Percentiles rank a stretch among this genome's conserved stretches.
Conservation (phyloP, 2,113 vertebrate species). For the Percopsis transmontana region DNA sequence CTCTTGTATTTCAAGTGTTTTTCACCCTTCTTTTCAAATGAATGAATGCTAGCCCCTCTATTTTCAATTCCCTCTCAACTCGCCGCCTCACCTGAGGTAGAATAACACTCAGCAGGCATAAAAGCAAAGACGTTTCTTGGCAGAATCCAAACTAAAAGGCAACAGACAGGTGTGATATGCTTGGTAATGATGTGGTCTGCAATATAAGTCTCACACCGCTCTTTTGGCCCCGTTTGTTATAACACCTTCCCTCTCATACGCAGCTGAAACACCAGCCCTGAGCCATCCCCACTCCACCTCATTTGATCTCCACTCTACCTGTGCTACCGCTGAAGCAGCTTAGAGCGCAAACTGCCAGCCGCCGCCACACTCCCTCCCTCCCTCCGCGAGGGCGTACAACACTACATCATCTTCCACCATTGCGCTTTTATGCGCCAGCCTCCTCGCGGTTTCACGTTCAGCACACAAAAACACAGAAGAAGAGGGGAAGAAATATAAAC, state of each 20-base stretch:
- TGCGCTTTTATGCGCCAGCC: slow-evolving; percentile 51
- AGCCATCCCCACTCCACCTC: slow-evolving; percentile 64
- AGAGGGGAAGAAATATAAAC: slow-evolving; percentile 55
- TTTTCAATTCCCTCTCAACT: slow-evolving; percentile 47
- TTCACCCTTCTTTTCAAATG: slow-evolving; percentile 29
- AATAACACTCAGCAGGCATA: slow-evolving; percentile 34
- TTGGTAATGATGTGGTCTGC: slow-evolving; percentile 61
- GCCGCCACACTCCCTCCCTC: slow-evolving; percentile 7
- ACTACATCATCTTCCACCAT: slow-evolving; percentile 60
- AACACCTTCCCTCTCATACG: slow-evolving; percentile 53
- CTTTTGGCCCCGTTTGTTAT: slow-evolving; percentile 60
- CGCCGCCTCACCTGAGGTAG: slow-evolving; percentile 22
- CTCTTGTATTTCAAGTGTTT: slow-evolving; percentile 14
- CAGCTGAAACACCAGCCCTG: slow-evolving; percentile 55
- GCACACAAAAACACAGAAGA: slow-evolving; percentile 46
- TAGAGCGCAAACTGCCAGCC: slow-evolving; percentile 58
- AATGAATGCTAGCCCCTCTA: slow-evolving; percentile 19
- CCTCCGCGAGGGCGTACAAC: slow-evolving; percentile 56
- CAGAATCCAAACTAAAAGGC: slow-evolving; percentile 40
- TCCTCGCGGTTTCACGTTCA: slow-evolving; percentile 41
- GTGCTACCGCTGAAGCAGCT: slow-evolving; percentile 55
- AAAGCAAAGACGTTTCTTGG: slow-evolving; percentile 32
- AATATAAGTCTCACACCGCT: slow-evolving; percentile 49
- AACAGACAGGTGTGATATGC: slow-evolving; percentile 44
- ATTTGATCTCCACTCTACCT: slow-evolving; percentile 68